A percentile compares a stretch with the other conserved stretches of the same genome.
These are phyloP conservation scores for Solea senegalensis DNA, from an alignment of 2,113 vertebrate species.

Conservation along the genomic window DNA sequence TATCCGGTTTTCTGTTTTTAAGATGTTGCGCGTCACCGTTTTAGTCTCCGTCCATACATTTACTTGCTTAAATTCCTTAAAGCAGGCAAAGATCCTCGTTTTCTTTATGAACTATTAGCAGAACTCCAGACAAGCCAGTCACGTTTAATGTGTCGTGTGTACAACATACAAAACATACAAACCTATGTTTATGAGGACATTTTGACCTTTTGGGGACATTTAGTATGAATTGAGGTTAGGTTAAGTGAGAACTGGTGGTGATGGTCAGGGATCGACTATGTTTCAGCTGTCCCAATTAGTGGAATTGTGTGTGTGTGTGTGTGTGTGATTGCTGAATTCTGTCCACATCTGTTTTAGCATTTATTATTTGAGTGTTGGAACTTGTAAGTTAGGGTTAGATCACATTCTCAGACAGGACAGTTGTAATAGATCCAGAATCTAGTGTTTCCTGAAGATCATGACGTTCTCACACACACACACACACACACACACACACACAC, in stretches of 20 bases:
- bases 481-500: background rate
- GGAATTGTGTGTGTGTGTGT: no score
- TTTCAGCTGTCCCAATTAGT: no score
- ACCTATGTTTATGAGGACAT: no score
- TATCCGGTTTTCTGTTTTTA: background rate
- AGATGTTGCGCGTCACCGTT: background rate
- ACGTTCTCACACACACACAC: background rate
- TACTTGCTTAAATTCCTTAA: constrained; percentile 4
- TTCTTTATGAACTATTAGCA: constrained; percentile 66
- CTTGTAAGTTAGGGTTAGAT: background rate
- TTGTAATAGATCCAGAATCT: constrained; percentile 20
- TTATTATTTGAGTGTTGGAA: background rate
- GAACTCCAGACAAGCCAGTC: constrained; percentile 56
- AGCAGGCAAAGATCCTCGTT: constrained; percentile 31
- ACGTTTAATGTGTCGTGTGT: constrained; percentile 22
- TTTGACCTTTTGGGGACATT: no score
- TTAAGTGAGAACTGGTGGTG: no score
- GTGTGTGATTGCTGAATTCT: background rate
- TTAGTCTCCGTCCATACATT: background rate
- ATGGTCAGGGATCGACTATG: no score
- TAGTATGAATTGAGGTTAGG: no score
- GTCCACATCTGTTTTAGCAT: background rate
- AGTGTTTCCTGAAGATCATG: constrained; percentile 34
- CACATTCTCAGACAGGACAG: background rate
- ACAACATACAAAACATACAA: background rate